Base-by-base conservation (phyloP, 2,113 vertebrate species). In the Trinectes maculatus region DNA sequence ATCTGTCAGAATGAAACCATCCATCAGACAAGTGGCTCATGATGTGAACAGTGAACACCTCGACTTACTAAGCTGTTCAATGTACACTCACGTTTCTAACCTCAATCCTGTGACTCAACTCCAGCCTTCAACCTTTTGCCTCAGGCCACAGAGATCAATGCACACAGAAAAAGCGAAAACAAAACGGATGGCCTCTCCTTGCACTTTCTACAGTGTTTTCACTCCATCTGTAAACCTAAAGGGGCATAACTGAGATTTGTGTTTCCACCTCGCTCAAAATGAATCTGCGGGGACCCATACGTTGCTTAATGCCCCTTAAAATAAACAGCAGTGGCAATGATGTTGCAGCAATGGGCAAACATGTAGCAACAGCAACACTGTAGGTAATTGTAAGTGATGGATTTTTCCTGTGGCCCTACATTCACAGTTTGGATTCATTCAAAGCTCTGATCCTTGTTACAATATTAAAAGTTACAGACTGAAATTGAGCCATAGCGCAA, bases 301-400 rank as follows among this genome's bases (percentile, higher is more conserved):
- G 36, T 74, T 65, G 71, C 58, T 70, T 72, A 77, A 72, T 72
- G 49, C 26, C 53, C 64, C 72, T 77, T 71, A 72, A 74, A 82
- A 59, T 54, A 65, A 71, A 55, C 66, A 44, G 34, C 64, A 62
- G 58, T 34, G 26, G 61, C 44, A 59, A 40, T 71, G 51, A 62
- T 42, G 47, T 67, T 76, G 59, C 56, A 68, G 53, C 28, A 82
- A 65, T 36, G 56, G 24, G 48, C 2, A 12, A 66, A 37, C 31
- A 53, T 42, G 46, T 6, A 64, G 48, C 54, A 61, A n/a, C 42
- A 78, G 54, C 56, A 71, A 36, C n/a, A n/a, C n/a, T n/a, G n/a
- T 31, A 40, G 44, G 60, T 80, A 48, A 74, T 75, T 79, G 31
- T 24, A 49, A 26, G 26, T 62, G 68, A 80, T 43, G 53, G 71